Conservation (phyloP, 2,113 vertebrate genomes). For the Leucopsar rothschildi region DNA sequence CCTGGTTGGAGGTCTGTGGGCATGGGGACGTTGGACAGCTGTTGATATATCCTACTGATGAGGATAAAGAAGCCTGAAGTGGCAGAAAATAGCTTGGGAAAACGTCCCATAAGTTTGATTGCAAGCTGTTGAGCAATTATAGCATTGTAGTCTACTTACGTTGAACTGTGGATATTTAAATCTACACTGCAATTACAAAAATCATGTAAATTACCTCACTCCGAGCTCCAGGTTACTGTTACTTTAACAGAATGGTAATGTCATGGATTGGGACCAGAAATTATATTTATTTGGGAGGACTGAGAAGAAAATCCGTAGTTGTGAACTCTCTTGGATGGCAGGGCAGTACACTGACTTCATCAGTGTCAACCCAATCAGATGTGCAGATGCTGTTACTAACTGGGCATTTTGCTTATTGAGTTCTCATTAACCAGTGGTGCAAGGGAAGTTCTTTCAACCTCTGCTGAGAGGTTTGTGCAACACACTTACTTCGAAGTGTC, state of each 20-base stretch:
- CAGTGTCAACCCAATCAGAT: not conserved
- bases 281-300: not conserved
- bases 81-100: not conserved
- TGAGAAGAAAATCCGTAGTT: not conserved
- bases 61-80: not conserved
- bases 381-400: not conserved
- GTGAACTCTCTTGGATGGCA: not conserved
- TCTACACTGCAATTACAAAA: not conserved
- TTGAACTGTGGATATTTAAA: not conserved
- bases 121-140: not conserved
- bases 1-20: not conserved
- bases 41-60: not conserved
- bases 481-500: not conserved
- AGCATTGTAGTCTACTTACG: not conserved
- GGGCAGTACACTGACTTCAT: not conserved
- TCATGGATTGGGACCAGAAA: not conserved
- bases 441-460: not conserved
- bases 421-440: not conserved
- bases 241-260: not conserved
- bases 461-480: not conserved
- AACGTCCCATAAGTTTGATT: not conserved
- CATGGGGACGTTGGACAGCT: not conserved
- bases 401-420: not conserved
- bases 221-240: not conserved
- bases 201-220: fast-evolving